Evolutionary conservation across 2,113 vertebrate species (phyloP).

Genomic region (Oncorhynchus mykiss): DNA sequence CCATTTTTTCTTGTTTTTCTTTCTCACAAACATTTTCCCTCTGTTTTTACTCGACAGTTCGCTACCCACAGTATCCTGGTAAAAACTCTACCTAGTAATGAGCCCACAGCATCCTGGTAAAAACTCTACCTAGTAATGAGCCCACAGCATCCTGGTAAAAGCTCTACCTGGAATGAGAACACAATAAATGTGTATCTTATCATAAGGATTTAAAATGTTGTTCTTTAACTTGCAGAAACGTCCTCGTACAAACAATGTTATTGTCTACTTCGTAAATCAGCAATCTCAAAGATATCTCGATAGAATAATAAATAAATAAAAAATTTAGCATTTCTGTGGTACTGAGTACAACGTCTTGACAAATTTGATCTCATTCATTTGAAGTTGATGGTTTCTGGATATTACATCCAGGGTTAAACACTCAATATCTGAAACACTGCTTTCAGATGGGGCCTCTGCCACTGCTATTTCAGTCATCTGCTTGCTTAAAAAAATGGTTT

Average conservation of each 20-base stretch:
- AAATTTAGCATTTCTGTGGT: conserved; percentile 21
- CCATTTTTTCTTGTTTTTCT: background rate
- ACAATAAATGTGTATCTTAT: conserved; percentile 64
- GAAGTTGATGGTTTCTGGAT: conserved; percentile 42
- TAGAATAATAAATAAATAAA: conserved; percentile 2
- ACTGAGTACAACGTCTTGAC: conserved; percentile 47
- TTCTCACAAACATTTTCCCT: background rate
- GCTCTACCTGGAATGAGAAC: conserved; percentile 16
- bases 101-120: too few species aligned
- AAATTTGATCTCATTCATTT: conserved; percentile 44
- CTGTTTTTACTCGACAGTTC: conserved; percentile 29
- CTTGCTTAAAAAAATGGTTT: conserved; percentile 55
- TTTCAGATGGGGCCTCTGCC: background rate
- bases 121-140: too few species aligned
- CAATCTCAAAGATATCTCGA: background rate
- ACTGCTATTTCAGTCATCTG: conserved; percentile 53
- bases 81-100: too few species aligned
- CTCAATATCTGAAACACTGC: conserved; percentile 9
- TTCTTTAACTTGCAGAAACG: conserved; percentile 30
- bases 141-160: too few species aligned
- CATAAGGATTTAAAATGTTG: conserved; percentile 51
- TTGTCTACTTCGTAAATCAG: background rate
- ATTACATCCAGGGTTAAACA: conserved; percentile 45
- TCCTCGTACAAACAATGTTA: conserved; percentile 35
- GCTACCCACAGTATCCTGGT: conserved; percentile 18